Evolutionary conservation across 1,140 invertebrate species (phyloP).

Genomic region (Myzus persicae): DNA sequence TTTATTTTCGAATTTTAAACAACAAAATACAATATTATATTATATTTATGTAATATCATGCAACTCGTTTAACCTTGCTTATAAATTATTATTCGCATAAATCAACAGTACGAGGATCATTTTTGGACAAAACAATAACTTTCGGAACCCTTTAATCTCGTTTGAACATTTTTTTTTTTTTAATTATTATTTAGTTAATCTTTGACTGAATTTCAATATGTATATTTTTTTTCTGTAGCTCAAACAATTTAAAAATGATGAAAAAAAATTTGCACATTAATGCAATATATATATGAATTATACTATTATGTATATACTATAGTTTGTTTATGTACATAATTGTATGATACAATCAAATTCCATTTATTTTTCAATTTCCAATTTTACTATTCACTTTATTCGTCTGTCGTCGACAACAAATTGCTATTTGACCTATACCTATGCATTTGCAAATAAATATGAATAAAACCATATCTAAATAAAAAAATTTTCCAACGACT

Average conservation of each 20-base stretch:
- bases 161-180: neutral
- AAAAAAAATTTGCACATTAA: neutral
- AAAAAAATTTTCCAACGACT: neutral
- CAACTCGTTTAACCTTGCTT: neutral
- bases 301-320: too few species aligned
- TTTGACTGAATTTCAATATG: neutral
- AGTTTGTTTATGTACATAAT: neutral
- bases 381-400: neutral
- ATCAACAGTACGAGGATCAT: neutral
- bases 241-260: neutral
- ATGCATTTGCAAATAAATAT: neutral
- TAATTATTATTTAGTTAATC: neutral
- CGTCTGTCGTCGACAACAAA: neutral
- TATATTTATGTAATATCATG: neutral
- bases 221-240: neutral
- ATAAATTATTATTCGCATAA: conserved; percentile 1
- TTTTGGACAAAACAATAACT: neutral
- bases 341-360: neutral
- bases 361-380: neutral
- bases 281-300: too few species aligned
- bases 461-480: neutral
- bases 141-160: neutral
- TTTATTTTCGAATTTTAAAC: conserved; percentile 28
- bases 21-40: neutral
- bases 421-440: neutral